Evolutionary conservation across 2,113 vertebrate species (phyloP).

Genomic region (Oryctolagus cuniculus): mOryCun1.1 NC_091433.1:19771501-19772000

Average conservation of each 20-base stretch:
- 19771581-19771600: background rate
- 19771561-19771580: background rate
- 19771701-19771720: background rate
- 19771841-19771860: background rate
- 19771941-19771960: background rate
- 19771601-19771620: background rate
- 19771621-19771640: background rate
- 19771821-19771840: background rate
- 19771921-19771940: background rate
- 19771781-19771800: slow-evolving; percentile 14
- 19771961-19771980: background rate
- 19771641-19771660: background rate
- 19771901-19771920: background rate
- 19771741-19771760: slow-evolving; percentile 33
- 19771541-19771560: slow-evolving; percentile 10
- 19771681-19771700: background rate
- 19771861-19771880: background rate
- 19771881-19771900: background rate
- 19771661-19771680: slow-evolving; percentile 18
- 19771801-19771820: background rate
- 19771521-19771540: no score
- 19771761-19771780: background rate
- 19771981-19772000: slow-evolving; percentile 44
- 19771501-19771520: background rate
- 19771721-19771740: background rate